Base-by-base conservation (phyloP, 2,113 vertebrate species). In the Rana temporaria region DNA sequence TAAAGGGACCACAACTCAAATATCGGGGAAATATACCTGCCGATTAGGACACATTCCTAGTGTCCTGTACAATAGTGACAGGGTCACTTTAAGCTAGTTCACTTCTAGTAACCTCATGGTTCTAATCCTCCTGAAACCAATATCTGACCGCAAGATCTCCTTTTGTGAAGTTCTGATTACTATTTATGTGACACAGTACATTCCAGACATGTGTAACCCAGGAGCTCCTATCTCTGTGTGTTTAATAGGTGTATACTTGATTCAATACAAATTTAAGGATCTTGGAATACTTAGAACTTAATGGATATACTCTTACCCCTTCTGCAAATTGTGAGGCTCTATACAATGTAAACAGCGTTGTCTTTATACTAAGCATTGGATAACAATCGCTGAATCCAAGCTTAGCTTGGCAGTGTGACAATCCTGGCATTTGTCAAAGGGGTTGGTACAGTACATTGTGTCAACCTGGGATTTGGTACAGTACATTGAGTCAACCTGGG, bases 201-300 rank as follows among this genome's bases (percentile, higher is more conserved):
- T 34, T 70, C 34, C 67, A 48, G 55, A 56, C 22, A 30, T 71
- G 68, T 55, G 67, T 42, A 30, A 34, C 4, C 1, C 16, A 12
- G 55, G 12, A 60, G 38, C 38, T 26, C 19, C 66, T 57, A 62
- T 60, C 78, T 69, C 9, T 81, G 67, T 81, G 59, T 81, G 68
- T 7, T 72, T 81, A 32, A n/a, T 24, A 63, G 79, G 79, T 34
- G 79, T 57, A 48, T 34, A 38, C 57, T 48, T 79, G 11, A 26
- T 79, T 57, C 77, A 67, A 79, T 78, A 78, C 19, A 68, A 52
- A 67, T 52, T 56, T 22, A 67, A 22, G 32, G 11, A 64, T 55
- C n/a, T 18, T 20, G 22, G 52, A n/a, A 52, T 53, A 59, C 30
- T n/a, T 5, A 15, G 19, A 59, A 32, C 19, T 52, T 56, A n/a